Base-by-base conservation (phyloP, 2,888 invertebrate genomes). In the Thelaira solivaga region DNA sequence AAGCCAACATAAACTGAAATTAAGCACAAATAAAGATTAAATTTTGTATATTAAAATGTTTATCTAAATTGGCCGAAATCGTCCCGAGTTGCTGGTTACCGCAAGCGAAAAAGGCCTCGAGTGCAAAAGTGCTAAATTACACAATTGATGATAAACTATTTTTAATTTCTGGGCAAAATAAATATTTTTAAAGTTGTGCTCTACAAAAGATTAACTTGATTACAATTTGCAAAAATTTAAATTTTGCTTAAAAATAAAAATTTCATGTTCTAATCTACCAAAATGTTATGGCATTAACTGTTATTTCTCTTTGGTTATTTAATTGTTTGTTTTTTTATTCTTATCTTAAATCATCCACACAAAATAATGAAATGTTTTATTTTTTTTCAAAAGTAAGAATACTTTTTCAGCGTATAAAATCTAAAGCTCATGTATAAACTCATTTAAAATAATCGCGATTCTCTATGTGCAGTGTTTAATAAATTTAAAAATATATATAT, bases 401-500 rank as follows among this genome's bases (percentile, higher is more conserved):
- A 41, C 6, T 31, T 68, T 55, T 18, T 43, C 16, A 20, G 7
- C 11, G 36, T 75, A 76, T 76, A 64, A 69, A 69, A 57, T 69
- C 16, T 13, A 20, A 20, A 51, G 34, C 43, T 22, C 18, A 41
- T 26, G 26, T 43, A 34, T 64, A 34, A 45, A 4, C 18, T 34
- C 22, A 36, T 76, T 80, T 62, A 80, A 67, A 74, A 69, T 43
- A 55, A 43, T 62, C 74, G 71, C 62, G 57, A 20, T 64, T 73
- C 62, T 62, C 67, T 26, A 61, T 13, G 18, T 34, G 31, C 34
- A 36, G 20, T 26, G 57, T 61, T 51, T 41, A 73, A n/a, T n/a
- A 20, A 67, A 73, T 29, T 53, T 34, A 24, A 67, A 62, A 49
- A 18, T 65, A 36, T 36, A 51, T 29, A 41, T 43, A 24, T 29